Evolutionary conservation across 2,113 vertebrate species (phyloP), one percentile per base, ranked within the genome.

Genomic region (Hemichromis elongatus): DNA sequence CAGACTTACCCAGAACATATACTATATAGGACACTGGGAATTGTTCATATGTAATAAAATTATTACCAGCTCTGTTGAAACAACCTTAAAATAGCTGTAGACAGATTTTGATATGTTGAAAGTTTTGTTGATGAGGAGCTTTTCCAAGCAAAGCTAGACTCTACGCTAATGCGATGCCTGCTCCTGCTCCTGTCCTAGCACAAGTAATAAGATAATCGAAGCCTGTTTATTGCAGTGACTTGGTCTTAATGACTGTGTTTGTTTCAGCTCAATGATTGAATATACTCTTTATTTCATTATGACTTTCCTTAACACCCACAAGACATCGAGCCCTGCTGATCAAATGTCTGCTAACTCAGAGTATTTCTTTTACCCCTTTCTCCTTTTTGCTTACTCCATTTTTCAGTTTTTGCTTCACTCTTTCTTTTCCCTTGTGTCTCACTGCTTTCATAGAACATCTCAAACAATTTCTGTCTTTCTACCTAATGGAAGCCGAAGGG

Each of bases 221-320:
- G 86, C 28, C 77, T 77, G 59, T 90, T 91, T 87, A 89, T 90
- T 91, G 87, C 88, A 86, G 86, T 91, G 85, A 68, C 73, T 91
- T 92, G 83, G 79, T 81, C 88, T 89, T 91, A 93, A 94, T 84
- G 92, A 92, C 77, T 90, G 77, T 91, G 90, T 92, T 92, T 92
- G 84, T 86, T 92, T 79, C 33, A 84, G 87, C 87, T 79, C 90
- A 82, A 88, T 85, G 81, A 93, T 93, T 93, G 87, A 91, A 90
- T 89, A 53, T 33, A 59, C 82, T 63, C 55, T 88, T 92, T 81
- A 94, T 93, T 91, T 88, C 77, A 89, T 91, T 91, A 88, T 14
- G 82, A 66, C 61, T 83, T 86, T 73, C 33, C 19, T 54, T 80
- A 33, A 80, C 85, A 83, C 77, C 90, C 87, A 89, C 87, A 85